Conservation (phyloP, 1,140 invertebrate genomes). For the Bombus superbus region DNA sequence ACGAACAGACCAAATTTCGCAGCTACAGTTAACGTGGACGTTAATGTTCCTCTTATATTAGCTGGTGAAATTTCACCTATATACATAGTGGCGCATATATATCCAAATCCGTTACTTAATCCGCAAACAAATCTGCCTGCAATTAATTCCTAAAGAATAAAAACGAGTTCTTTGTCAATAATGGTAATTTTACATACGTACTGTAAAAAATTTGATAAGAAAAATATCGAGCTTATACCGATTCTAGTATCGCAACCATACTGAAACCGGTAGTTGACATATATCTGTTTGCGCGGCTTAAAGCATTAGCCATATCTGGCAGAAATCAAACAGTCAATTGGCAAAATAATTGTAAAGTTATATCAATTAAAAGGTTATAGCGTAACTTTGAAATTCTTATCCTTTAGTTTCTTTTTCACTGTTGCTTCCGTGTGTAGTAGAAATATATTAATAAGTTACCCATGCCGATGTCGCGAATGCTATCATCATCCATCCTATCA, state of each 20-base stretch:
- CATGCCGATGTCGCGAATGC: conserved; percentile 81
- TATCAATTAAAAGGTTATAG: too few species aligned
- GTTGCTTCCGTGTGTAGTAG: too few species aligned
- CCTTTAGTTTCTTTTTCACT: background rate
- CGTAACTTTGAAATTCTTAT: background rate
- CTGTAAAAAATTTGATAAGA: background rate
- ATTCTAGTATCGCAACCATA: too few species aligned
- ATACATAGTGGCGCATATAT: conserved; percentile 85
- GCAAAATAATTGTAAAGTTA: background rate
- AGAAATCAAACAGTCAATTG: background rate
- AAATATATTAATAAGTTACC: conserved; percentile 54
- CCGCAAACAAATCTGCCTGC: conserved; percentile 82
- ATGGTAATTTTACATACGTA: background rate
- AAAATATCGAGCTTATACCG: background rate
- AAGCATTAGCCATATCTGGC: background rate
- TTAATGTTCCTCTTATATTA: conserved; percentile 86
- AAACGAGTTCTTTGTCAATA: background rate
- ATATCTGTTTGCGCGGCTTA: background rate
- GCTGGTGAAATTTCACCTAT: conserved; percentile 86
- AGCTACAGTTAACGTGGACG: conserved; percentile 84
- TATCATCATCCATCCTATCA: conserved; percentile 86
- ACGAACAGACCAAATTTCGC: conserved; percentile 85
- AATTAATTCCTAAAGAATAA: conserved; percentile 52
- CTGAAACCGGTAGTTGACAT: background rate
- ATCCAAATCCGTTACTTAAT: conserved; percentile 85